These are phyloP conservation scores for Dallia pectoralis DNA, from an alignment of 2,797 vertebrate genomes.

Conservation along the genomic window DNA sequence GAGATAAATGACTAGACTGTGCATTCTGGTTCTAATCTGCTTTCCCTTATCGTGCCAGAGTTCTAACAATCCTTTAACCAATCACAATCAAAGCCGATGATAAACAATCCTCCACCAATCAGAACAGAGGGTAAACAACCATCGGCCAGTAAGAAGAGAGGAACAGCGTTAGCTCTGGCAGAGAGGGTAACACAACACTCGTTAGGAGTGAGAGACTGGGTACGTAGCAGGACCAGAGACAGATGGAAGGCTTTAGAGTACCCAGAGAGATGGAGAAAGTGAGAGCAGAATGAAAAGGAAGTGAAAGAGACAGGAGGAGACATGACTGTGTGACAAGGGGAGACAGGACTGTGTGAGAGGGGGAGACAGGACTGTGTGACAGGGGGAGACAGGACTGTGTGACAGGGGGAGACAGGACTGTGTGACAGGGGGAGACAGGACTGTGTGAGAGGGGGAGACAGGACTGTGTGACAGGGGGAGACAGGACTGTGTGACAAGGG, in stretches of 20 bases:
- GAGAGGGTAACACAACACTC: background rate
- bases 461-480: too few species aligned
- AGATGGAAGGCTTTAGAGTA: background rate
- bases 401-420: background rate
- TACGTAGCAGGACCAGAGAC: background rate
- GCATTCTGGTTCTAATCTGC: background rate
- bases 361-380: background rate
- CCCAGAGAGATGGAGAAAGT: slow-evolving; percentile 25
- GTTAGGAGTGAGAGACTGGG: background rate
- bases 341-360: too few species aligned
- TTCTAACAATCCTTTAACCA: background rate
- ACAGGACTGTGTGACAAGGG: too few species aligned
- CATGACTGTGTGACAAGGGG: background rate
- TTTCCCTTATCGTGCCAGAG: background rate
- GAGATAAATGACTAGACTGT: background rate
- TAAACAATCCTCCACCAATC: background rate
- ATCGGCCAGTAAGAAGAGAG: background rate
- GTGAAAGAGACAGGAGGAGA: background rate
- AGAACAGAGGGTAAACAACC: background rate
- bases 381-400: background rate
- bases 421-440: background rate
- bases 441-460: background rate
- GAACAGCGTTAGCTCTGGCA: background rate
- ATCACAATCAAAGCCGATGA: background rate
- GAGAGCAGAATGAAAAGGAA: background rate